These are phyloP conservation scores for Coenobita brevimanus DNA, from an alignment of 1,140 invertebrate genomes.

Conservation along the genomic window DNA sequence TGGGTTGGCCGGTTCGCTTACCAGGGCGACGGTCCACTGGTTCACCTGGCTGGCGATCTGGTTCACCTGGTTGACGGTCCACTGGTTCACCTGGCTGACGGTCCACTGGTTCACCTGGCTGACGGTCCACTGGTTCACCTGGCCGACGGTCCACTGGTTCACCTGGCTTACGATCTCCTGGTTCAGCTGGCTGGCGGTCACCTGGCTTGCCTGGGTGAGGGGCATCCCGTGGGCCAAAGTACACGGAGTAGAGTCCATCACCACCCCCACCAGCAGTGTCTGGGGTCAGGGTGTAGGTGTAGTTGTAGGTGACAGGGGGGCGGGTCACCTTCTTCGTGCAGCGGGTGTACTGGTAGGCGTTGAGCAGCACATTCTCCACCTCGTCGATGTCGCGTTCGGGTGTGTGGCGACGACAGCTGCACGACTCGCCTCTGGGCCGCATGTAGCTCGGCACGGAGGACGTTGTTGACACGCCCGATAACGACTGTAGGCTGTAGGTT, in stretches of 20 bases:
- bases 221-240: conserved; percentile 45
- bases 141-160: neutral
- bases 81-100: neutral
- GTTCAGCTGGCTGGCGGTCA: neutral
- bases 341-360: conserved; percentile 61
- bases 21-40: conserved; percentile 10
- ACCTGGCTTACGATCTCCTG: neutral
- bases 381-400: conserved; percentile 55
- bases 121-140: neutral
- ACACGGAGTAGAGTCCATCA: conserved; percentile 51
- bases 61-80: neutral
- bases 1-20: neutral
- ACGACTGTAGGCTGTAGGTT: conserved; percentile 50
- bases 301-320: conserved; percentile 44
- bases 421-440: conserved; percentile 42
- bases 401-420: conserved; percentile 52
- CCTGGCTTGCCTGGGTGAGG: neutral
- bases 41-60: neutral
- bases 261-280: conserved; percentile 53
- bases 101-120: neutral
- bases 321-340: conserved; percentile 56
- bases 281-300: conserved; percentile 5
- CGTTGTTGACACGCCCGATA: conserved; percentile 54
- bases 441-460: conserved; percentile 65
- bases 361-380: conserved; percentile 45